These are phyloP conservation scores for Brachionus rotundiformis DNA, from an alignment of 1,140 invertebrate species.

Conservation along the genomic window DNA sequence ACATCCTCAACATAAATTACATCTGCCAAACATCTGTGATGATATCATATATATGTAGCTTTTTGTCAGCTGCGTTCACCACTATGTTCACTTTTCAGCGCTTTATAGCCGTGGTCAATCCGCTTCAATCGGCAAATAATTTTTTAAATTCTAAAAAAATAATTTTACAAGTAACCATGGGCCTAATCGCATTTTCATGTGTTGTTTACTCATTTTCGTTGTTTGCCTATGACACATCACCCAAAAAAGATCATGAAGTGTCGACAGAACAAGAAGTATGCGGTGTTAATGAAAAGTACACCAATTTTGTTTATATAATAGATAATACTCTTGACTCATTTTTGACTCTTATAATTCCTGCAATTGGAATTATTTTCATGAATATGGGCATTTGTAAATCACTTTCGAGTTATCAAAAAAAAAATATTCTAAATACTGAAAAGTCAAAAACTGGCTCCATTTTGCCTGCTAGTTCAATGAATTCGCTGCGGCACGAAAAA, in stretches of 20 bases:
- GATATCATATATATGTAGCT: constrained; percentile 43
- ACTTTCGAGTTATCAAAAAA: constrained; percentile 29
- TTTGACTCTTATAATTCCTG: constrained; percentile 44
- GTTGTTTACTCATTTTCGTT: constrained; percentile 30
- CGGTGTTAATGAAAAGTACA: constrained; percentile 39
- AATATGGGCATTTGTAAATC: constrained; percentile 35
- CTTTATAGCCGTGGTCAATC: constrained; percentile 36
- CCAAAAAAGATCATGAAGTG: constrained; percentile 36
- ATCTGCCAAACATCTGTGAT: constrained; percentile 32
- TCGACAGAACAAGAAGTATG: not conserved
- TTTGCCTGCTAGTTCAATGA: not conserved
- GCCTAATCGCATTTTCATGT: not conserved
- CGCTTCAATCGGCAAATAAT: not conserved
- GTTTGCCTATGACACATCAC: constrained; percentile 24
- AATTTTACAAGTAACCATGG: not conserved
- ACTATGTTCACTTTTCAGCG: constrained; percentile 51
- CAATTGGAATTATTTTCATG: constrained; percentile 27
- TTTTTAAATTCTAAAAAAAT: constrained; percentile 31
- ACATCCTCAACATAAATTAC: constrained; percentile 24
- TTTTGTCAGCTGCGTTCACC: constrained; percentile 50
- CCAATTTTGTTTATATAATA: constrained; percentile 42
- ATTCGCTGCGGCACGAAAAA: not conserved
- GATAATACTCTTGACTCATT: constrained; percentile 47
- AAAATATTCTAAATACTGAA: constrained; percentile 6
- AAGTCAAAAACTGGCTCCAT: not conserved